A percentile compares a stretch with the other conserved stretches of the same genome.
Conservation (phyloP, 2,888 invertebrate genomes). For the Oligia strigilis region DNA sequence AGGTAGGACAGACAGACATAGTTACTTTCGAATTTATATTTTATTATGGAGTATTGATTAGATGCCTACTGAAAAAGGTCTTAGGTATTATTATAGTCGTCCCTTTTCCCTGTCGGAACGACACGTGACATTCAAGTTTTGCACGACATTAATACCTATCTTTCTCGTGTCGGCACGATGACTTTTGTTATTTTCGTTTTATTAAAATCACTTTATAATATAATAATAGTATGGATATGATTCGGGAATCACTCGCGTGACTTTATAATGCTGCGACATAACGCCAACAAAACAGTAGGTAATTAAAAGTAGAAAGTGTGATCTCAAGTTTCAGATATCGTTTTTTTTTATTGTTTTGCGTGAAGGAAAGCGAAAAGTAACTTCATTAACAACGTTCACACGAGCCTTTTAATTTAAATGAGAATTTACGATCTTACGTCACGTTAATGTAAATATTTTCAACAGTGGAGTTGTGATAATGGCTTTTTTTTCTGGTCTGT, state of each 20-base stretch:
- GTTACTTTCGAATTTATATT: too few relatives aligned
- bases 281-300: slow-evolving; percentile 4
- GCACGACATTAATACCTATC: too few relatives aligned
- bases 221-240: not conserved
- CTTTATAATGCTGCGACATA: not conserved
- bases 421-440: slow-evolving; percentile 5
- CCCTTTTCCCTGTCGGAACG: too few relatives aligned
- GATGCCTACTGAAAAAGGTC: not conserved
- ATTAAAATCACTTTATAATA: too few relatives aligned
- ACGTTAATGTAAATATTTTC: not conserved
- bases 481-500: too few relatives aligned
- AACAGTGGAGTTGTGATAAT: too few relatives aligned
- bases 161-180: too few relatives aligned
- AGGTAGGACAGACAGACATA: too few relatives aligned
- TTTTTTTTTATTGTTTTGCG: slow-evolving; percentile 24
- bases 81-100: not conserved
- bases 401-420: slow-evolving; percentile 25
- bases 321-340: slow-evolving; percentile 6
- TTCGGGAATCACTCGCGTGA: not conserved
- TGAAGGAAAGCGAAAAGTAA: not conserved
- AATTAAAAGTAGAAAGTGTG: not conserved
- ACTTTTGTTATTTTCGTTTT: too few relatives aligned
- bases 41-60: too few relatives aligned
- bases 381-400: slow-evolving; percentile 23
- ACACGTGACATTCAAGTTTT: too few relatives aligned